Conservation (phyloP, 2,113 vertebrate genomes). For the Hyaena hyaena region DNA sequence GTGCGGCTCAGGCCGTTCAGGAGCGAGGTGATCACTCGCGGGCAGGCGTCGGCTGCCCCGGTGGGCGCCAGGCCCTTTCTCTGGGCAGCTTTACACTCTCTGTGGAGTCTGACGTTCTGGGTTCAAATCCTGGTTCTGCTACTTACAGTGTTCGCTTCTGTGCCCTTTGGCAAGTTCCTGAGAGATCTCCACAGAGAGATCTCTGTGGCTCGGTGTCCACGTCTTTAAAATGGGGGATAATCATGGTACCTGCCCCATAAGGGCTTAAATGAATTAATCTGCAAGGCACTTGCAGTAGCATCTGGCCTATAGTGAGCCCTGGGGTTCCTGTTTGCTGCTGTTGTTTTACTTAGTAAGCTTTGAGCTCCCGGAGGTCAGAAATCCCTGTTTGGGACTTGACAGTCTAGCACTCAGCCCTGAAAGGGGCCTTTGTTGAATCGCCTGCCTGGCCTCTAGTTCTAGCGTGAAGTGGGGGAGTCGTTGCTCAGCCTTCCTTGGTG, state of each 20-base stretch:
- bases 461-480: no score
- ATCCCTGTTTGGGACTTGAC: not conserved
- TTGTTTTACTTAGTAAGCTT: not conserved
- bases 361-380: not conserved
- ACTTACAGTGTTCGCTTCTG: accelerated
- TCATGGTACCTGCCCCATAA: not conserved
- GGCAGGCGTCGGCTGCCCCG: no score
- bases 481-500: no score
- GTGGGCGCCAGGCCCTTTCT: no score
- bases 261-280: not conserved
- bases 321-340: not conserved
- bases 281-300: not conserved
- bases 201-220: not conserved
- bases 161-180: not conserved
- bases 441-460: not conserved
- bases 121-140: no score
- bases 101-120: no score
- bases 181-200: no score
- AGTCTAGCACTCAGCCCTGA: not conserved
- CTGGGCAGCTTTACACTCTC: no score
- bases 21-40: no score
- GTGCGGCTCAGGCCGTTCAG: no score
- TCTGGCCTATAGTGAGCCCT: accelerated
- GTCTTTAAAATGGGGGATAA: not conserved
- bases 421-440: not conserved